Conservation (phyloP, 2,797 vertebrate species). For the Thripadectes ignobilis region DNA sequence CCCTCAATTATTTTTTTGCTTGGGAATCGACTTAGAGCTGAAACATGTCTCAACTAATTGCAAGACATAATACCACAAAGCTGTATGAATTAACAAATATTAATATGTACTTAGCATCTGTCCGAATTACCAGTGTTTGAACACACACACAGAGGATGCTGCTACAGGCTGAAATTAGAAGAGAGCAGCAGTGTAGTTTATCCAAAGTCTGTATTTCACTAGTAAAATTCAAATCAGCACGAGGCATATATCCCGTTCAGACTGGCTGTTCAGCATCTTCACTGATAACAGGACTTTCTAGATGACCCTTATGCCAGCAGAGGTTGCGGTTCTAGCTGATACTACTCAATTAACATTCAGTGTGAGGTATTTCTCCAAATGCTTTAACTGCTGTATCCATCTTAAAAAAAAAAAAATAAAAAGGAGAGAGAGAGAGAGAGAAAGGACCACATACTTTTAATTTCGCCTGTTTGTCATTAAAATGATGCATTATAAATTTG, state of each 20-base stretch:
- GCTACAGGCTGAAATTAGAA: background rate
- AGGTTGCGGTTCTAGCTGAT: background rate
- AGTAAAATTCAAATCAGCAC: background rate
- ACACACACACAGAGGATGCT: background rate
- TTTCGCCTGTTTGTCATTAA: slow-evolving; percentile 25
- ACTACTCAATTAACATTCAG: background rate
- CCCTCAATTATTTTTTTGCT: background rate
- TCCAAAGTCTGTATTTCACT: background rate
- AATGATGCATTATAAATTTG: background rate
- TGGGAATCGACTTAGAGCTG: slow-evolving; percentile 14
- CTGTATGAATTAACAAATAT: slow-evolving; percentile 1
- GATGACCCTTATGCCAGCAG: background rate
- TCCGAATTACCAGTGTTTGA: background rate
- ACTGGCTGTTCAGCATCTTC: background rate
- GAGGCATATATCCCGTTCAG: background rate
- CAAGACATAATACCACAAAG: background rate
- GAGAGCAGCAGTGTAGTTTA: background rate
- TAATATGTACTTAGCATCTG: background rate
- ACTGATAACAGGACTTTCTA: background rate
- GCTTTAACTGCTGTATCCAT: background rate
- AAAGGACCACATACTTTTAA: background rate
- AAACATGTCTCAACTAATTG: background rate
- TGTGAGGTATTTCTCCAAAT: background rate
- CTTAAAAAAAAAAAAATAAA: background rate
- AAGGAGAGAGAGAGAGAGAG: background rate